Evolutionary conservation across 2,888 invertebrate genomes (phyloP).

Genomic region (Anoplius nigerrimus): DNA sequence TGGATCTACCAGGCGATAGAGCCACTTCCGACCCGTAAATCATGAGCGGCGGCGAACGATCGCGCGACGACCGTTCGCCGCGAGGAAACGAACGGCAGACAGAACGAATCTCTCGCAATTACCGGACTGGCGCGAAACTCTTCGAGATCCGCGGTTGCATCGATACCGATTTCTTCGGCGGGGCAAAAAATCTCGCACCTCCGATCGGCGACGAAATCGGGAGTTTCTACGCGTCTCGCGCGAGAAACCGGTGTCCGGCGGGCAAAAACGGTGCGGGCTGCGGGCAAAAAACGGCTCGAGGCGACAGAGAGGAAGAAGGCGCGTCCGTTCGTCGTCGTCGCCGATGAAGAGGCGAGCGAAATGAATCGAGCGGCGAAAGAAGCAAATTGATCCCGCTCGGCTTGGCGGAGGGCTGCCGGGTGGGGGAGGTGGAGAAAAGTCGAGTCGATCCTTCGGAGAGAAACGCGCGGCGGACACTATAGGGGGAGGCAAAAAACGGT

Average conservation of each 20-base stretch:
- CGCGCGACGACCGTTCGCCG: not conserved
- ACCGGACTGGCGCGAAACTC: not conserved
- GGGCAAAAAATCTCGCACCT: not conserved
- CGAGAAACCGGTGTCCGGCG: not conserved
- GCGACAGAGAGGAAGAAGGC: constrained; percentile 33
- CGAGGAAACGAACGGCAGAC: not conserved
- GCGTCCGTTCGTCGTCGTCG: too few species aligned
- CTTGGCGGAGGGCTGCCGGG: too few species aligned
- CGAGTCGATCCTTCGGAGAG: not conserved
- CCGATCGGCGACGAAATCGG: not conserved
- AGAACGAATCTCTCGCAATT: not conserved
- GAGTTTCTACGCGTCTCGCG: not conserved
- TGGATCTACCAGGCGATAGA: not conserved
- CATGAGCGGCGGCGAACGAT: not conserved
- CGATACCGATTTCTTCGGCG: not conserved
- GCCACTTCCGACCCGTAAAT: not conserved
- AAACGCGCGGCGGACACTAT: too few species aligned
- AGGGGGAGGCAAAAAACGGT: too few species aligned
- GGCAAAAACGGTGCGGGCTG: not conserved
- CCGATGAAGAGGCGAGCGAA: too few species aligned
- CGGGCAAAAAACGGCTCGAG: constrained; percentile 33
- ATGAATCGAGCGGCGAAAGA: constrained; percentile 3
- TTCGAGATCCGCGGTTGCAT: not conserved
- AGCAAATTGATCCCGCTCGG: constrained; percentile 58
- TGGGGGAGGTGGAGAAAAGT: too few species aligned